phyloP scores from a whole-genome alignment of 2,113 vertebrate species.

The Sander vitreus region DNA sequence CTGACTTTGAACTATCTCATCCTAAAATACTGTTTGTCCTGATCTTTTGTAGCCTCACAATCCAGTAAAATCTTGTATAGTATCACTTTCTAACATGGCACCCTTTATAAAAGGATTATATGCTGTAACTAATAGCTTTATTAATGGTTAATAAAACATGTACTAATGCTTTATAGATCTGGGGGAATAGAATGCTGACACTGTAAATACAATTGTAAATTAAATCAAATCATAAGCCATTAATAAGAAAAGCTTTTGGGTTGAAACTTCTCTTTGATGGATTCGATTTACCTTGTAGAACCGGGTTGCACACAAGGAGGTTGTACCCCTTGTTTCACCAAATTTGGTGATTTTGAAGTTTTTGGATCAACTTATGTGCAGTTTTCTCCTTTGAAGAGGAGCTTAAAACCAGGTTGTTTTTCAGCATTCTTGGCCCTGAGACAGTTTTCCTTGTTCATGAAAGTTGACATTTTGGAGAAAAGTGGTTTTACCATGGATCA shows the following conservation, averaged over 20 bases:
- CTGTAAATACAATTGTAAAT: no score
- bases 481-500: conserved; percentile 14
- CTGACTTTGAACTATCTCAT: conserved; percentile 10
- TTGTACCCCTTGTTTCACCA: no score
- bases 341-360: not conserved
- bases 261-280: not conserved
- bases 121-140: not conserved
- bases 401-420: not conserved
- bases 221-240: no score
- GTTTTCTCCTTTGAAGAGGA: not conserved
- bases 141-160: not conserved
- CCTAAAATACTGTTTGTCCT: not conserved
- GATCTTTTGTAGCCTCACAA: not conserved
- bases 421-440: not conserved
- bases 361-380: not conserved
- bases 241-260: not conserved
- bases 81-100: not conserved
- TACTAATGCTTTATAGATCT: not conserved
- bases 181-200: no score
- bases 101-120: not conserved
- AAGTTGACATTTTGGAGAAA: conserved; percentile 17
- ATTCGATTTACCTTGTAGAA: not conserved
- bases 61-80: not conserved
- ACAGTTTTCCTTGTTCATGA: conserved; percentile 1
- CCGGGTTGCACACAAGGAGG: not conserved